Evolutionary conservation across 2,797 vertebrate species (phyloP).

Genomic region (Schizopygopsis malacanthus): DNA sequence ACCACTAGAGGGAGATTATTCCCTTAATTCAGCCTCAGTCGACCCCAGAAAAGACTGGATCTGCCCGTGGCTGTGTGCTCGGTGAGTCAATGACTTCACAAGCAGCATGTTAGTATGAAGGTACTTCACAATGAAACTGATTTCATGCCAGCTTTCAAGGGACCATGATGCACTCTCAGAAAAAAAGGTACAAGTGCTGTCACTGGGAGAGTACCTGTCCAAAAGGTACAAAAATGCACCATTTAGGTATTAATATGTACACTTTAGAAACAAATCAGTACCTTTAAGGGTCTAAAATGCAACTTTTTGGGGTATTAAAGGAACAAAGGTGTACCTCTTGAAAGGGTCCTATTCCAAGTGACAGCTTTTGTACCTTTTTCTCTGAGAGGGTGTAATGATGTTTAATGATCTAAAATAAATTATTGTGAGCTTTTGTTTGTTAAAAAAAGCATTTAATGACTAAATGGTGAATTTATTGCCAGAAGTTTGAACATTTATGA

Average conservation of each 20-base stretch:
- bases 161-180: background rate
- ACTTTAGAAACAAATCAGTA: background rate
- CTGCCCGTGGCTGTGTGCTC: background rate
- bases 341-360: background rate
- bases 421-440: background rate
- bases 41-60: background rate
- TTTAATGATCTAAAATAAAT: background rate
- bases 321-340: background rate
- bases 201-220: background rate
- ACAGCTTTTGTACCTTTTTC: background rate
- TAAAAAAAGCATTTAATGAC: background rate
- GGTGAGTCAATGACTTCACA: background rate
- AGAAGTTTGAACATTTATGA: background rate
- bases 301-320: background rate
- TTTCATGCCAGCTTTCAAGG: background rate
- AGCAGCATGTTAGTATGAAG: background rate
- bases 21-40: background rate
- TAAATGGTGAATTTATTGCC: background rate
- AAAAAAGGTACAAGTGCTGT: background rate
- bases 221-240: background rate
- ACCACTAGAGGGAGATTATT: constrained; percentile 23
- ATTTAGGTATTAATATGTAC: background rate
- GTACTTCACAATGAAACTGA: background rate
- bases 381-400: background rate
- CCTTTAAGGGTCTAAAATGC: background rate